Conservation (phyloP, 2,797 vertebrate species). For the Bovichtus diacanthus region DNA sequence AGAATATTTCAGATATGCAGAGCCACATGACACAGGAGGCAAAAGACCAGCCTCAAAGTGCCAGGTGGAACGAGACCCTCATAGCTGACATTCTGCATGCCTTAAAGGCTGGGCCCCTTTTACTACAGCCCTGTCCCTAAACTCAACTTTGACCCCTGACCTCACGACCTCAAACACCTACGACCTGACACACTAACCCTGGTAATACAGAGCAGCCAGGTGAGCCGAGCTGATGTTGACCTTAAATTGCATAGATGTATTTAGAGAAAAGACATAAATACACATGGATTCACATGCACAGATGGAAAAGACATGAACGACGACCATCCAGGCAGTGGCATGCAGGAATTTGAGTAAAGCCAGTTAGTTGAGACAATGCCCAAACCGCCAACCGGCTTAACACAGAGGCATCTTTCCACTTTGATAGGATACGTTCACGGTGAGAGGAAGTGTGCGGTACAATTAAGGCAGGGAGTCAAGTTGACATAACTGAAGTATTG, state of each 20-base stretch:
- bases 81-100: slow-evolving; percentile 42
- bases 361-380: not conserved
- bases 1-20: slow-evolving; percentile 3
- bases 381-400: not conserved
- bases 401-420: slow-evolving; percentile 3
- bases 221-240: not conserved
- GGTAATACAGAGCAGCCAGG: not conserved
- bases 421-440: not conserved
- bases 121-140: slow-evolving; percentile 32
- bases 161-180: slow-evolving; percentile 20
- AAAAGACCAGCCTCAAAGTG: slow-evolving; percentile 2
- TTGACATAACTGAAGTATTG: not conserved
- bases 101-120: slow-evolving; percentile 15
- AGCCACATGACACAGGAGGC: slow-evolving; percentile 12
- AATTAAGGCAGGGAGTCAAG: not conserved
- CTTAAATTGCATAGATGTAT: not conserved
- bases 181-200: slow-evolving; percentile 7
- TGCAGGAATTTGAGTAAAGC: slow-evolving; percentile 2
- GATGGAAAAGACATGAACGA: not conserved
- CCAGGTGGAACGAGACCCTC: slow-evolving; percentile 37
- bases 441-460: not conserved
- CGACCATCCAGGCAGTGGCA: not conserved
- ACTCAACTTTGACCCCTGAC: slow-evolving; percentile 44
- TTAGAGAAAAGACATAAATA: not conserved
- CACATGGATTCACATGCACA: not conserved